phyloP scores from a whole-genome alignment of 2,888 invertebrate species.

The Nomada ruficornis region DNA sequence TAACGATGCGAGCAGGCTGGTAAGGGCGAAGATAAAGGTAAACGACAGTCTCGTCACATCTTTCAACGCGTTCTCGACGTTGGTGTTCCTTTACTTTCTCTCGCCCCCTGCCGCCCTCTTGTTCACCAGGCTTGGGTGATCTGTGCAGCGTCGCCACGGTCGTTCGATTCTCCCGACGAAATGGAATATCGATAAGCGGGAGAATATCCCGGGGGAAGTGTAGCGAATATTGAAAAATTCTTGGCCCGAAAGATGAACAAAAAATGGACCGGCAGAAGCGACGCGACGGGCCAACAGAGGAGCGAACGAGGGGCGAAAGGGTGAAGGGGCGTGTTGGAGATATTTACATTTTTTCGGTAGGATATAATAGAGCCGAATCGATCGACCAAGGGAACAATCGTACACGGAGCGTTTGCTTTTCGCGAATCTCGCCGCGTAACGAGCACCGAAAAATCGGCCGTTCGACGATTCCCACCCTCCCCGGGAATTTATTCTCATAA shows the following conservation, averaged over 20 bases:
- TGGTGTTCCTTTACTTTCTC: not conserved
- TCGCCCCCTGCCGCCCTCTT: not conserved
- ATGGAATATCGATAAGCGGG: slow-evolving; percentile 72
- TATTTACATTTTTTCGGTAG: slow-evolving; percentile 61
- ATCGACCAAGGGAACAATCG: slow-evolving; percentile 49
- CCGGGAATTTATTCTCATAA: slow-evolving; percentile 65
- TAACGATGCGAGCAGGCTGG: slow-evolving; percentile 57
- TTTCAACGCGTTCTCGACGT: slow-evolving; percentile 52
- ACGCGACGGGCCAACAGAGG: not conserved
- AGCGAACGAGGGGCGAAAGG: not conserved
- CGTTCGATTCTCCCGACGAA: slow-evolving; percentile 68
- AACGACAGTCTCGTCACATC: slow-evolving; percentile 69
- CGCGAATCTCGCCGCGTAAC: slow-evolving; percentile 43
- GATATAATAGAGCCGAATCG: slow-evolving; percentile 61
- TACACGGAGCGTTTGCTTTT: slow-evolving; percentile 46
- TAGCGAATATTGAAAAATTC: slow-evolving; percentile 73
- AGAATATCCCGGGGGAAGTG: slow-evolving; percentile 67
- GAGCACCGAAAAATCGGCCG: slow-evolving; percentile 47
- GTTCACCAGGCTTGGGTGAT: slow-evolving; percentile 28
- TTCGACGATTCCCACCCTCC: slow-evolving; percentile 29
- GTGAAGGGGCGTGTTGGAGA: slow-evolving; percentile 1
- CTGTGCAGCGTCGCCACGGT: slow-evolving; percentile 62
- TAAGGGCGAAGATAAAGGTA: slow-evolving; percentile 66
- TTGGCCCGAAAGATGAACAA: slow-evolving; percentile 63
- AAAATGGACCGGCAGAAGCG: slow-evolving; percentile 9